Percentiles rank a stretch among this genome's conserved stretches.
phyloP scores from a whole-genome alignment of 1,140 invertebrate species.

The Drosophila kurseongensis region DNA sequence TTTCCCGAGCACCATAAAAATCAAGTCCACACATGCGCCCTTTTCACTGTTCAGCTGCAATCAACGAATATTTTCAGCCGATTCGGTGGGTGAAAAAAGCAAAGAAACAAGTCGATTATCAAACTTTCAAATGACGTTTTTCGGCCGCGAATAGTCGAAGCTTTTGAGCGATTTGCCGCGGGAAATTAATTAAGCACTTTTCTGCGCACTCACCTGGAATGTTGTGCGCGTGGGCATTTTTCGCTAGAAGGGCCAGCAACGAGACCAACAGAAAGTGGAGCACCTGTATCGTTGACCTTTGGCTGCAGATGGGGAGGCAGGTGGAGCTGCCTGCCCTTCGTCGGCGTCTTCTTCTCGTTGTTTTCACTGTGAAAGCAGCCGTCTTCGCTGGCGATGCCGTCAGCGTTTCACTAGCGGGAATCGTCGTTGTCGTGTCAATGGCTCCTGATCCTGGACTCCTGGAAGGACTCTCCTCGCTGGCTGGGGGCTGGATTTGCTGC shows the following conservation, averaged over 20 bases:
- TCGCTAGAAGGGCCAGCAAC: slow-evolving; percentile 59
- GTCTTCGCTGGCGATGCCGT: slow-evolving; percentile 53
- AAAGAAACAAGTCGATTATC: background rate
- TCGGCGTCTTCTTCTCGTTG: slow-evolving; percentile 59
- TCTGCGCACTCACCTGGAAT: slow-evolving; percentile 66
- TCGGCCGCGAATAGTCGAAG: slow-evolving; percentile 10
- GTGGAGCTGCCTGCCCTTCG: slow-evolving; percentile 17
- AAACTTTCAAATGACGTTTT: slow-evolving; percentile 24
- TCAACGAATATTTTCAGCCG: slow-evolving; percentile 28
- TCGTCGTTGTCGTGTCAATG: slow-evolving; percentile 51
- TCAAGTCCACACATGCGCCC: slow-evolving; percentile 46
- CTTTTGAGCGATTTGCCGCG: slow-evolving; percentile 21
- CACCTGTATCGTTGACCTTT: slow-evolving; percentile 28
- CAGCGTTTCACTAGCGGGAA: slow-evolving; percentile 34
- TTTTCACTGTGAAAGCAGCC: slow-evolving; percentile 69
- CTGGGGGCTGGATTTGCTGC: slow-evolving; percentile 18
- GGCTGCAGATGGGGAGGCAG: slow-evolving; percentile 4
- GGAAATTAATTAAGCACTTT: slow-evolving; percentile 37
- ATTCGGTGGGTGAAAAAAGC: slow-evolving; percentile 19
- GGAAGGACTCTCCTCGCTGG: background rate
- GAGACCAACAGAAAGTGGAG: slow-evolving; percentile 61
- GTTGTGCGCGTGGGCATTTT: slow-evolving; percentile 70
- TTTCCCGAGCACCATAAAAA: slow-evolving; percentile 62
- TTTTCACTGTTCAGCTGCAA: slow-evolving; percentile 3
- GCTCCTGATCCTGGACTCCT: slow-evolving; percentile 25